Conservation (phyloP, 2,888 invertebrate genomes). For the Stenotaenia linearis region DNA sequence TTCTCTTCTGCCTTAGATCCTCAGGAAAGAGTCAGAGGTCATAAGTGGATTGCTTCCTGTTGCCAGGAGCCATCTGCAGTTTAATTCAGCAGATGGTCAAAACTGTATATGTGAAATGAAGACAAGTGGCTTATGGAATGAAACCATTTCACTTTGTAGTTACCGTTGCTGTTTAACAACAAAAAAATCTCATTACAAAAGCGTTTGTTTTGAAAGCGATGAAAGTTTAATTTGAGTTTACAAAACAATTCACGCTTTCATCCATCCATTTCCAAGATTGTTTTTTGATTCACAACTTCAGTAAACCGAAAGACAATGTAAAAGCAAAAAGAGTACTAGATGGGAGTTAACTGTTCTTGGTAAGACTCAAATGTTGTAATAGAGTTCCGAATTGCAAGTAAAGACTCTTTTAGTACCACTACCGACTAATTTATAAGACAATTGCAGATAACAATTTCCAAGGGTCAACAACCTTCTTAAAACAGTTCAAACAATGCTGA, state of each 20-base stretch:
- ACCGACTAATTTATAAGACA: not conserved
- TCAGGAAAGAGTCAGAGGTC: not conserved
- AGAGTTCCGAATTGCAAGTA: not conserved
- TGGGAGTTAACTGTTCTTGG: not conserved
- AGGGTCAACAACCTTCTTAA: not conserved
- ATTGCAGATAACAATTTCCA: not conserved
- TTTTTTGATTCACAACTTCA: too few relatives aligned
- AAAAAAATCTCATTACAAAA: too few relatives aligned
- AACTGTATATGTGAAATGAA: not conserved
- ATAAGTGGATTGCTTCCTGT: slow-evolving; percentile 3
- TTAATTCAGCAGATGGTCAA: slow-evolving; percentile 13
- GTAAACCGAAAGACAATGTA: too few relatives aligned
- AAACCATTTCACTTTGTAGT: not conserved
- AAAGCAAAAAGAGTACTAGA: not conserved
- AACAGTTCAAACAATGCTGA: not conserved
- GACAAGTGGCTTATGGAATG: not conserved
- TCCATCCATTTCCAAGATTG: too few relatives aligned
- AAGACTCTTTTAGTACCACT: not conserved
- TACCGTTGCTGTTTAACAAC: too few relatives aligned
- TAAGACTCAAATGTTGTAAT: not conserved
- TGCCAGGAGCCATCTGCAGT: slow-evolving; percentile 17
- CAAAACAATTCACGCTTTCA: too few relatives aligned
- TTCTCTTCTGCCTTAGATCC: not conserved
- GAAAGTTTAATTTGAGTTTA: too few relatives aligned
- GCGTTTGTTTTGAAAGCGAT: too few relatives aligned